Percentiles rank a stretch among this genome's conserved stretches.
phyloP scores from a whole-genome alignment of 1,140 invertebrate genomes.

The Drosophila kepulauana region DNA sequence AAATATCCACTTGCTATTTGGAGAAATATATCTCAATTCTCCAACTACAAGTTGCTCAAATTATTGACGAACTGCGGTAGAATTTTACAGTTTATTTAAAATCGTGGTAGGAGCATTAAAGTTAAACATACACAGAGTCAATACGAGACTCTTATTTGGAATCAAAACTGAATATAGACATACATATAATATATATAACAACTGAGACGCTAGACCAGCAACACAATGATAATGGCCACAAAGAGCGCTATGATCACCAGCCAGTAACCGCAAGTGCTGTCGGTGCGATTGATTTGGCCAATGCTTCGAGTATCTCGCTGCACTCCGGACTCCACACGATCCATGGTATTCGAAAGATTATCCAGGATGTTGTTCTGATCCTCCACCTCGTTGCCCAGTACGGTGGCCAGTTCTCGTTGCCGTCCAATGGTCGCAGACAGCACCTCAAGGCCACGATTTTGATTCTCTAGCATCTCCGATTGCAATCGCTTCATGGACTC shows the following conservation, averaged over 20 bases:
- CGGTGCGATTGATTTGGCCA: slow-evolving; percentile 88
- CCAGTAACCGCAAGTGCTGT: slow-evolving; percentile 90
- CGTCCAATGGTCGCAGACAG: slow-evolving; percentile 91
- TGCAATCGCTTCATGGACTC: slow-evolving; percentile 76
- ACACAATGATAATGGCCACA: slow-evolving; percentile 85
- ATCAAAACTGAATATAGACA: slow-evolving; percentile 7
- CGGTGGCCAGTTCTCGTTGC: slow-evolving; percentile 91
- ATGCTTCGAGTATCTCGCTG: slow-evolving; percentile 89
- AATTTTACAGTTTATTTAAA: background rate
- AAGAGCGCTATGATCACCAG: slow-evolving; percentile 89
- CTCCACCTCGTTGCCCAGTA: slow-evolving; percentile 91
- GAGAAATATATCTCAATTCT: too few relatives aligned
- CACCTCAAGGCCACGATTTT: slow-evolving; percentile 91
- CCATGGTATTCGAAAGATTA: slow-evolving; percentile 91
- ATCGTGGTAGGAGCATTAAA: background rate
- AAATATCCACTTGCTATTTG: too few relatives aligned
- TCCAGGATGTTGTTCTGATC: slow-evolving; percentile 93
- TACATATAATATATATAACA: slow-evolving; percentile 37
- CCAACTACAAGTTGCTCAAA: too few relatives aligned
- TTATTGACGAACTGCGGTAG: too few relatives aligned
- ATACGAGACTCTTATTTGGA: slow-evolving; percentile 9
- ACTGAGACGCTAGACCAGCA: slow-evolving; percentile 51
- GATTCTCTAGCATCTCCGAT: slow-evolving; percentile 87
- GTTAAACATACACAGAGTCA: background rate
- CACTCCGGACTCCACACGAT: slow-evolving; percentile 89